A percentile compares a stretch with the other conserved stretches of the same genome.
Conservation (phyloP, 1,140 invertebrate genomes). For the Megalopta genalis region DNA sequence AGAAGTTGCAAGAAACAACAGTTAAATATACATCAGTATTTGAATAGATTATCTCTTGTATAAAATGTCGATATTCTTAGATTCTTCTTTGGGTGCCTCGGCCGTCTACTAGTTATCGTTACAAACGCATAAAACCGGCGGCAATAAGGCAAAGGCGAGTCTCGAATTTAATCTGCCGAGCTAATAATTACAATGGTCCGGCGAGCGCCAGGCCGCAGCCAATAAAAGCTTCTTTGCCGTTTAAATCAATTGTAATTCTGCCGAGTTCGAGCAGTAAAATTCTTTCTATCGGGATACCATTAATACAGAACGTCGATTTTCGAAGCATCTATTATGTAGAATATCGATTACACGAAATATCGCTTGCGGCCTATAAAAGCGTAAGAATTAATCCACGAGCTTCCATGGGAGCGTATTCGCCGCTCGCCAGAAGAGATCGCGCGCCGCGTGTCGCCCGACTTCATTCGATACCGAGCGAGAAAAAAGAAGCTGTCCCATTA, state of each 20-base stretch:
- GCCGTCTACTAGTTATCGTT: no score
- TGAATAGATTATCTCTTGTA: no score
- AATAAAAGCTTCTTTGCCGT: not conserved
- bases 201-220: not conserved
- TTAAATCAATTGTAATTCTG: not conserved
- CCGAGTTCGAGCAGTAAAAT: not conserved
- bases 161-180: not conserved
- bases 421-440: not conserved
- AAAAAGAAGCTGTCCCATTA: not conserved
- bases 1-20: no score
- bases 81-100: no score
- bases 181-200: not conserved
- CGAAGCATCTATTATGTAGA: not conserved
- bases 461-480: no score
- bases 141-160: not conserved
- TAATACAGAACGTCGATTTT: slow-evolving; percentile 9
- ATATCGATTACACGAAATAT: slow-evolving; percentile 21
- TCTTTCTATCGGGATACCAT: not conserved
- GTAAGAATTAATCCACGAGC: slow-evolving; percentile 18
- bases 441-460: not conserved
- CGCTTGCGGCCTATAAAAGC: not conserved
- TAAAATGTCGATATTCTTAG: no score
- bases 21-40: no score
- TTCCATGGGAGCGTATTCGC: not conserved
- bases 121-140: no score